Evolutionary conservation across 2,888 invertebrate genomes (phyloP).

Genomic region (Netelia melanura): DNA sequence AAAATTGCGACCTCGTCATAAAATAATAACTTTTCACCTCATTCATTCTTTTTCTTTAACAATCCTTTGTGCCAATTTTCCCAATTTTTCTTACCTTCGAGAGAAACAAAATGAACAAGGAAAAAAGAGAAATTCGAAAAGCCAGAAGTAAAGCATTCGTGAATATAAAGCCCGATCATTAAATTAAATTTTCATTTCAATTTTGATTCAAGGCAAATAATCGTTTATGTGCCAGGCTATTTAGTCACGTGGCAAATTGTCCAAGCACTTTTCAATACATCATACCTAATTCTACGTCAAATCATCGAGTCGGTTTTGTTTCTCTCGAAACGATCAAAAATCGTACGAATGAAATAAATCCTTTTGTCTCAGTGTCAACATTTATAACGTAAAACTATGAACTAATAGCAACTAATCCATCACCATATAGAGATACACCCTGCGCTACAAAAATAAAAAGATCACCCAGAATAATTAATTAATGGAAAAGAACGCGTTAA

Average conservation of each 20-base stretch:
- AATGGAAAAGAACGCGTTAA: constrained; percentile 21
- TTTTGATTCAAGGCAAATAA: neutral
- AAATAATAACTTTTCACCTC: neutral
- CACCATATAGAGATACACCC: constrained; percentile 45
- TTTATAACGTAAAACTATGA: neutral
- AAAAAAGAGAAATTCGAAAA: constrained; percentile 6
- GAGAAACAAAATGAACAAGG: constrained; percentile 11
- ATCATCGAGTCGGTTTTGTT: no score
- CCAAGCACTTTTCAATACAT: no score
- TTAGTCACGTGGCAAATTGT: no score
- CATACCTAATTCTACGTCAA: no score
- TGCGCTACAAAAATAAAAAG: neutral
- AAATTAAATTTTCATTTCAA: constrained; percentile 1
- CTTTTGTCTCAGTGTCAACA: neutral
- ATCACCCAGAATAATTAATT: neutral
- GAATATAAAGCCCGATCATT: neutral
- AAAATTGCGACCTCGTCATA: neutral
- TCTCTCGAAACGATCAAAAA: neutral
- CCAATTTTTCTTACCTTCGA: neutral
- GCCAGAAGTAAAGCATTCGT: neutral
- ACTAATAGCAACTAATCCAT: constrained; percentile 53
- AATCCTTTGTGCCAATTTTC: neutral
- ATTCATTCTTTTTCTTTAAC: constrained; percentile 12
- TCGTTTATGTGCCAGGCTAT: no score
- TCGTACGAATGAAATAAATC: neutral